phyloP scores from a whole-genome alignment of 2,113 vertebrate genomes.

The Stegastes partitus region DNA sequence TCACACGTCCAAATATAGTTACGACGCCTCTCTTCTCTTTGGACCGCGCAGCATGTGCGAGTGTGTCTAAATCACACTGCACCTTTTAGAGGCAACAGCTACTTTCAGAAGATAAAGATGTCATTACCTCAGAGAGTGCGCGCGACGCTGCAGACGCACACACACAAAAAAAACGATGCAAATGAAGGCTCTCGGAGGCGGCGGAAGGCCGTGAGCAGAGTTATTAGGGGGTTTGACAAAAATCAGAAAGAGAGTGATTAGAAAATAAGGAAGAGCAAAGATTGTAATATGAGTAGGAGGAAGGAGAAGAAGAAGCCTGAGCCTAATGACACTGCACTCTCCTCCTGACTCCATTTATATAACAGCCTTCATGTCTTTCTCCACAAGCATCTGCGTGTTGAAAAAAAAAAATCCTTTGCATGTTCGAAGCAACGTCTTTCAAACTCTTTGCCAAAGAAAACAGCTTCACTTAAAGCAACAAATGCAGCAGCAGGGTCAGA shows the following conservation, averaged over 20 bases:
- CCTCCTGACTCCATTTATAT: background rate
- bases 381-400: slow-evolving; percentile 11
- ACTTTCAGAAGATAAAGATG: slow-evolving; percentile 40
- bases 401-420: slow-evolving; percentile 1
- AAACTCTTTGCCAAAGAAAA: slow-evolving; percentile 48
- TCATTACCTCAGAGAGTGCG: slow-evolving; percentile 31
- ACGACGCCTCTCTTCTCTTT: slow-evolving; percentile 28
- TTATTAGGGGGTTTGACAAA: background rate
- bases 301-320: background rate
- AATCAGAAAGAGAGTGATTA: background rate
- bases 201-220: background rate
- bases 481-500: slow-evolving; percentile 22
- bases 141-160: background rate
- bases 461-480: slow-evolving; percentile 44
- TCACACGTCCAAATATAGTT: slow-evolving; percentile 60
- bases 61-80: slow-evolving; percentile 31
- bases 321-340: background rate
- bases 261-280: background rate
- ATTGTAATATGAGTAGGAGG: background rate
- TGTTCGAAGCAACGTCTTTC: background rate
- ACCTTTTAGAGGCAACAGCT: slow-evolving; percentile 42
- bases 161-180: slow-evolving; percentile 16
- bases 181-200: slow-evolving; percentile 17
- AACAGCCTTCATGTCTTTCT: background rate
- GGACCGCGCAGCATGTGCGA: slow-evolving; percentile 16